Percentiles rank a stretch among this genome's conserved stretches.
phyloP scores from a whole-genome alignment of 1,140 invertebrate species.

The Eumeta japonica region DNA sequence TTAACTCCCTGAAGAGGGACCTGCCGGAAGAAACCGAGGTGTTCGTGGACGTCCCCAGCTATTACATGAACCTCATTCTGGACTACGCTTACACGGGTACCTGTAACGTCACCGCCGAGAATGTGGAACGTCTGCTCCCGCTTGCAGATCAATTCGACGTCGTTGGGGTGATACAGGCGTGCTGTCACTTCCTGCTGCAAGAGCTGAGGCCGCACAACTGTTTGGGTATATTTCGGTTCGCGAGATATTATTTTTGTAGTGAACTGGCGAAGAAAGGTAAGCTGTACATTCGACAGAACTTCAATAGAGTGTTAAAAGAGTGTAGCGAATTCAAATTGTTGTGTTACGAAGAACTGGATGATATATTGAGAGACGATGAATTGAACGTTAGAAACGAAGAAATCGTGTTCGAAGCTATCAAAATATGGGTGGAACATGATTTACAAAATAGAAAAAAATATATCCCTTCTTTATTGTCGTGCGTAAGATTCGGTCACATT shows the following conservation, averaged over 20 bases:
- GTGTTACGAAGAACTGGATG: slow-evolving; percentile 56
- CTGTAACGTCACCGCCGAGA: slow-evolving; percentile 59
- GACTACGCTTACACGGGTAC: slow-evolving; percentile 68
- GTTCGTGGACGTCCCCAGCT: slow-evolving; percentile 50
- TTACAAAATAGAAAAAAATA: slow-evolving; percentile 49
- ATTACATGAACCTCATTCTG: slow-evolving; percentile 59
- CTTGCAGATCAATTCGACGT: slow-evolving; percentile 67
- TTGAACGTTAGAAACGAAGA: slow-evolving; percentile 69
- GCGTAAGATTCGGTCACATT: slow-evolving; percentile 68
- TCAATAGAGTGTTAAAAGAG: slow-evolving; percentile 52
- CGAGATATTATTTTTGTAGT: slow-evolving; percentile 66
- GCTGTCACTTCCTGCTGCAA: slow-evolving; percentile 60
- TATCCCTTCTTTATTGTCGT: slow-evolving; percentile 62
- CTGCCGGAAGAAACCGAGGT: slow-evolving; percentile 55
- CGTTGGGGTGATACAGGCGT: slow-evolving; percentile 63
- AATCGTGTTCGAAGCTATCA: slow-evolving; percentile 66
- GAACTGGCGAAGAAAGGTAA: slow-evolving; percentile 57
- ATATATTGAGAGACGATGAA: slow-evolving; percentile 62
- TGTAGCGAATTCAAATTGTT: slow-evolving; percentile 59
- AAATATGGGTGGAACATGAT: slow-evolving; percentile 62
- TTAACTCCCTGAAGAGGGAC: slow-evolving; percentile 60
- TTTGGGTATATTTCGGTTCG: slow-evolving; percentile 70
- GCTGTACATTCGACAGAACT: slow-evolving; percentile 57
- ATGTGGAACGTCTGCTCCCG: slow-evolving; percentile 62
- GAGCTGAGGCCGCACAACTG: slow-evolving; percentile 62